phyloP scores from a whole-genome alignment of 64 coral and sea anemone species.

The Pocillopora verrucosa region DNA sequence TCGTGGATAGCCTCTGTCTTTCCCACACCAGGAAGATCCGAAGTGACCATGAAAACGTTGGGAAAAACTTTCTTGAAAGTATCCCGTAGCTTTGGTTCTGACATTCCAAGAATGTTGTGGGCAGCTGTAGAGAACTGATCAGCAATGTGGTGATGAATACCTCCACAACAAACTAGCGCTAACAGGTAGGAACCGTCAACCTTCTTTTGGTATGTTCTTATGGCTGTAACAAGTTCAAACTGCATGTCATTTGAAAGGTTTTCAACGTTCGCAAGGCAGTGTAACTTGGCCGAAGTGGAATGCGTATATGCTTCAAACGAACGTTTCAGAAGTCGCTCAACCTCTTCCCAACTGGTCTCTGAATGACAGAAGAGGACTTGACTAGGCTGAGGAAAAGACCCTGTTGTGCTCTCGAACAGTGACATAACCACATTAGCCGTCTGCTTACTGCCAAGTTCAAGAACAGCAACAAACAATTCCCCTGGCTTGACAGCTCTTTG shows the following conservation, averaged over 20 bases:
- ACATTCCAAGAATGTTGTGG: conserved; percentile 81
- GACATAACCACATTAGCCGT: conserved; percentile 85
- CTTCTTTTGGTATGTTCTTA: conserved; percentile 29
- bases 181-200: conserved; percentile 47
- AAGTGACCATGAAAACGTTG: conserved; percentile 70
- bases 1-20: conserved; percentile 79
- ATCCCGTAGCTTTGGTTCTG: conserved; percentile 52
- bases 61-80: conserved; percentile 55
- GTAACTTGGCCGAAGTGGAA: conserved; percentile 36
- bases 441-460: conserved; percentile 70
- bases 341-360: conserved; percentile 88
- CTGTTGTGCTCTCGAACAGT: conserved; percentile 74
- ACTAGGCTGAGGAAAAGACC: conserved; percentile 73
- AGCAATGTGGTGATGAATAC: conserved; percentile 87
- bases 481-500: conserved; percentile 71
- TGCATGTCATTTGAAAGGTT: conserved; percentile 86
- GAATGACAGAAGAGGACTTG: conserved; percentile 88
- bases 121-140: conserved; percentile 77
- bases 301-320: conserved; percentile 63
- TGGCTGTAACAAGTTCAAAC: conserved; percentile 78
- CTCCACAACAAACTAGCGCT: conserved; percentile 82
- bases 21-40: conserved; percentile 86
- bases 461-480: conserved; percentile 78
- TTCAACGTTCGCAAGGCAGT: conserved; percentile 89
- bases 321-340: conserved; percentile 70